Conservation (phyloP, 2,888 invertebrate genomes). For the Ferdinandea cuprea region DNA sequence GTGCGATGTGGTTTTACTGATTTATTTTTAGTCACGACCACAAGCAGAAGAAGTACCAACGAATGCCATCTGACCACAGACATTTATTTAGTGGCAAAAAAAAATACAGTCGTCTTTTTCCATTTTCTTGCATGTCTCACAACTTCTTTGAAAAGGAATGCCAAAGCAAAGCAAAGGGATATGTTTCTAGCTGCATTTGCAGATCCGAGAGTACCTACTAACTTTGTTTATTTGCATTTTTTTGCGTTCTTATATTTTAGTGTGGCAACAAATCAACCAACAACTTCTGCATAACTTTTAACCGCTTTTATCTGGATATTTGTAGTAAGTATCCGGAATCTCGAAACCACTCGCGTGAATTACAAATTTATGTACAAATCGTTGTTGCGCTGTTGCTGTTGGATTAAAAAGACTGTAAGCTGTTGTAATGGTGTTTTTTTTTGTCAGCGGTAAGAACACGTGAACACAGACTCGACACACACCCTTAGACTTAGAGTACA, state of each 20-base stretch:
- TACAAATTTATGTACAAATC: constrained; percentile 47
- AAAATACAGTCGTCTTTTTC: not conserved
- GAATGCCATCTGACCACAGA: constrained; percentile 47
- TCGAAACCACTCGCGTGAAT: constrained; percentile 47
- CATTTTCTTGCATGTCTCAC: constrained; percentile 29
- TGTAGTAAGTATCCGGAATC: constrained; percentile 69
- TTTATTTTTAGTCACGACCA: constrained; percentile 63
- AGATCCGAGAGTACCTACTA: not conserved
- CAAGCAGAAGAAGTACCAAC: constrained; percentile 40
- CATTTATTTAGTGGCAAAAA: constrained; percentile 16
- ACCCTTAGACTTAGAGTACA: too few species aligned
- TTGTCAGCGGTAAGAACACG: constrained; percentile 8
- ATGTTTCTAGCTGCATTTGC: not conserved
- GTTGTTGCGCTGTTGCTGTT: constrained; percentile 29
- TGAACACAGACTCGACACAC: constrained; percentile 51
- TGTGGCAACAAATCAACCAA: constrained; percentile 41
- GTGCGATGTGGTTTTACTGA: constrained; percentile 17
- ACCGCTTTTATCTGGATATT: constrained; percentile 72
- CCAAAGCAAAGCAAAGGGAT: constrained; percentile 23
- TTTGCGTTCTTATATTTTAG: constrained; percentile 26
- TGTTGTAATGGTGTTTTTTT: not conserved
- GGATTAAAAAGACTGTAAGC: constrained; percentile 20
- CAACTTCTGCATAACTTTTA: constrained; percentile 58
- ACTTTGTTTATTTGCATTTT: constrained; percentile 16
- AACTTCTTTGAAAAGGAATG: constrained; percentile 10